These are phyloP conservation scores for Vidua macroura DNA, from an alignment of 2,113 vertebrate genomes.

Conservation along the genomic window DNA sequence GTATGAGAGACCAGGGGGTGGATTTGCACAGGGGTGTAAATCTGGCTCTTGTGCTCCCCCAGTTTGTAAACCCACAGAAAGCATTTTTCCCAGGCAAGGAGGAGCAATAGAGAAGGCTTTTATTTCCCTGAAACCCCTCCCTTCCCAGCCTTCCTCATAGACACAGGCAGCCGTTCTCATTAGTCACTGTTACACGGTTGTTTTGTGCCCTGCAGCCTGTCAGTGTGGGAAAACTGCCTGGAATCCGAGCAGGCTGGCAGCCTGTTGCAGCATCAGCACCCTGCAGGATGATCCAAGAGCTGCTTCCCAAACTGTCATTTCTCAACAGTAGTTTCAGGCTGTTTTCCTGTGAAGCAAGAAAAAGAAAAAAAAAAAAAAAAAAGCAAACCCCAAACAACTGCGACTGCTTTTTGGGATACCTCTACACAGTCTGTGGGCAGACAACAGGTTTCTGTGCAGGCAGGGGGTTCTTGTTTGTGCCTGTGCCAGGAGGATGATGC, in stretches of 20 bases:
- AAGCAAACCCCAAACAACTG: not conserved
- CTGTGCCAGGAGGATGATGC: not conserved
- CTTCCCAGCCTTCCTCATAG: not conserved
- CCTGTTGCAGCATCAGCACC: not conserved
- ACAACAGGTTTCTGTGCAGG: not conserved
- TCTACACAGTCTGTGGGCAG: not conserved
- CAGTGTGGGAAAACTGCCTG: not conserved
- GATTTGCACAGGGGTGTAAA: not conserved
- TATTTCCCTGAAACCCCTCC: not conserved
- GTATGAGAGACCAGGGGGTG: fast-evolving
- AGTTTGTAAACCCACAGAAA: not conserved
- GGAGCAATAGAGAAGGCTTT: not conserved
- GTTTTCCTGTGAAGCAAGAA: not conserved
- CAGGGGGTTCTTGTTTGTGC: fast-evolving
- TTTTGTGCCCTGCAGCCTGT: not conserved
- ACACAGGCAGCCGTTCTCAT: not conserved
- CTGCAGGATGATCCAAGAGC: not conserved
- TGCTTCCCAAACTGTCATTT: not conserved
- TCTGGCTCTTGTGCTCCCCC: fast-evolving
- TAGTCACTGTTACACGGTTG: not conserved
- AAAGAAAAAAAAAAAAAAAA: too few relatives aligned
- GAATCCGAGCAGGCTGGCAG: not conserved
- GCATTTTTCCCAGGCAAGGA: not conserved
- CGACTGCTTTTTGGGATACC: not conserved
- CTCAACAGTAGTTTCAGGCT: not conserved